A percentile compares a stretch with the other conserved stretches of the same genome.
Evolutionary conservation across 2,113 vertebrate species (phyloP).

Genomic region (Gymnocephalus cernua): DNA sequence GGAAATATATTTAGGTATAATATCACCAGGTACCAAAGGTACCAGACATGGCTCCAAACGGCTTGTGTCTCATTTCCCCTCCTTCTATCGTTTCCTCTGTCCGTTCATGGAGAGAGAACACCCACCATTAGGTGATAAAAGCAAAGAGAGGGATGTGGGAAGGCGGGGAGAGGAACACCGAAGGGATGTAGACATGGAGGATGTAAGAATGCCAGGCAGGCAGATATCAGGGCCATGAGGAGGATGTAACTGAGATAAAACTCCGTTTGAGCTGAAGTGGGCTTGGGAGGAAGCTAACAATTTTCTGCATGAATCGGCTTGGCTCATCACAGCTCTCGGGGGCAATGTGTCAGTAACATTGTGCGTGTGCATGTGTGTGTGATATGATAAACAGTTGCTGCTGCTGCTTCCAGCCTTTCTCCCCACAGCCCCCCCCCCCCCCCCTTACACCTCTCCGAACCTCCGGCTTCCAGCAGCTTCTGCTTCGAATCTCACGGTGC

Average conservation of each 20-base stretch:
- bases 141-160: not conserved
- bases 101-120: not conserved
- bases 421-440: not conserved
- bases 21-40: not conserved
- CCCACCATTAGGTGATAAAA: constrained; percentile 20
- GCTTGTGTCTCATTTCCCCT: not conserved
- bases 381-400: constrained; percentile 61
- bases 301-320: constrained; percentile 70
- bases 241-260: constrained; percentile 55
- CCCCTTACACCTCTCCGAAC: constrained; percentile 4
- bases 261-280: constrained; percentile 50
- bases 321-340: constrained; percentile 61
- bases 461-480: constrained; percentile 20
- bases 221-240: constrained; percentile 17
- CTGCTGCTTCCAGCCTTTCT: constrained; percentile 26
- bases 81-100: not conserved
- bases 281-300: constrained; percentile 54
- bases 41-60: not conserved
- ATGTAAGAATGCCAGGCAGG: constrained; percentile 12
- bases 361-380: constrained; percentile 47
- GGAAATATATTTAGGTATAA: constrained; percentile 1
- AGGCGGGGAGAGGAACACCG: not conserved
- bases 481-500: not conserved
- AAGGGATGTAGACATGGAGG: constrained; percentile 21
- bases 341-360: constrained; percentile 51